Evolutionary conservation across 2,797 vertebrate genomes (phyloP).

Genomic region (Apogon hyalosoma): DNA sequence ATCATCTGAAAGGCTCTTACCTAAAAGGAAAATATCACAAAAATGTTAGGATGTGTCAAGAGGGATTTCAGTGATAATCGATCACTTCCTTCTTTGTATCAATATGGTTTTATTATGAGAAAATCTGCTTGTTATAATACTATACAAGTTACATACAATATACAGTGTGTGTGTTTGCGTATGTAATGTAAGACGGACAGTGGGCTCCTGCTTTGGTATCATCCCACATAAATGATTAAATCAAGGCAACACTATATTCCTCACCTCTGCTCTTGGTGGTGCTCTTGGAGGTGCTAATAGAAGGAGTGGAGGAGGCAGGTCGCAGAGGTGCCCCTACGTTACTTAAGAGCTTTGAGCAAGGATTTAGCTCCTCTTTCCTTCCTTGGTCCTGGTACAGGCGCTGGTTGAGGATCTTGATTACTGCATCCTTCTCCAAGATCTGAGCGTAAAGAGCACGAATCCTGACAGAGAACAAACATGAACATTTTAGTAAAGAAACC

Average conservation of each 20-base stretch:
- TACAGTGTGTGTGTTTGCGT: not conserved
- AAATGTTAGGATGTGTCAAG: constrained; percentile 21
- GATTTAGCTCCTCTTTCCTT: constrained; percentile 56
- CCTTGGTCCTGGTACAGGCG: constrained; percentile 90
- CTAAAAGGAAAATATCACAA: constrained; percentile 58
- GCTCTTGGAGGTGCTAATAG: constrained; percentile 74
- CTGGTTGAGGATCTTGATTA: constrained; percentile 96
- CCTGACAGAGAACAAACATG: constrained; percentile 69
- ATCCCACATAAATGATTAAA: constrained; percentile 1
- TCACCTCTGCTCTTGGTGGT: constrained; percentile 82
- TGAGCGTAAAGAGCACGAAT: constrained; percentile 94
- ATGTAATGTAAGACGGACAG: constrained; percentile 15
- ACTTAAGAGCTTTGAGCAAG: constrained; percentile 58
- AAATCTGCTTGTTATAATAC: not conserved
- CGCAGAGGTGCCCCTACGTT: constrained; percentile 82
- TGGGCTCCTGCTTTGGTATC: not conserved
- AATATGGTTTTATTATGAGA: not conserved
- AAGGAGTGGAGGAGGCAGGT: constrained; percentile 89
- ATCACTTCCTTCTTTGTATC: not conserved
- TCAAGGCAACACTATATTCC: constrained; percentile 21
- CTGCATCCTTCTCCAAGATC: constrained; percentile 96
- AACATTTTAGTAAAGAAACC: not conserved
- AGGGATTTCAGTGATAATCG: not conserved
- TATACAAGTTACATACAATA: not conserved
- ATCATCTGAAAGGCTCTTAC: constrained; percentile 82